Evolutionary conservation across 2,797 vertebrate species (phyloP).

Genomic region (Sandelia bainsii): DNA sequence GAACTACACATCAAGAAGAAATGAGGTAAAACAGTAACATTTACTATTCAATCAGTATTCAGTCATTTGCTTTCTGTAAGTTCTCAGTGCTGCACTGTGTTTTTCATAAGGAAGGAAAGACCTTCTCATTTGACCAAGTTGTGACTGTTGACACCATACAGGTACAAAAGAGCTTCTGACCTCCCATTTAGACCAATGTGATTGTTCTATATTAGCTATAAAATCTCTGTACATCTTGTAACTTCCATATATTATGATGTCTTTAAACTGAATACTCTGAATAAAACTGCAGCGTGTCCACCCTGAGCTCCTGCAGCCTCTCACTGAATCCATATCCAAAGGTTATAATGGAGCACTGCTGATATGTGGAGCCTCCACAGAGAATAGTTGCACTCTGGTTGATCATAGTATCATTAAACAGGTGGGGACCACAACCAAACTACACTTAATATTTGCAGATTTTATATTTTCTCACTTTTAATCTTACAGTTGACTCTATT

Average conservation of each 20-base stretch:
- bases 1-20: constrained; percentile 65
- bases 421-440: constrained; percentile 65
- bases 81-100: constrained; percentile 6
- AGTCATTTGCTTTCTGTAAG: constrained; percentile 1
- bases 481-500: constrained; percentile 7
- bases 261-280: constrained; percentile 21
- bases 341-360: constrained; percentile 86
- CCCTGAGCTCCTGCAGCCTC: constrained; percentile 77
- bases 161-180: constrained; percentile 71
- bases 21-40: constrained; percentile 63
- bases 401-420: constrained; percentile 78
- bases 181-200: constrained; percentile 8
- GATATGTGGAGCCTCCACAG: constrained; percentile 75
- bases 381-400: constrained; percentile 64
- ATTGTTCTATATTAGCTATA: neutral
- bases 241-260: neutral
- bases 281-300: constrained; percentile 76
- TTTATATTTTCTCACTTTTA: neutral
- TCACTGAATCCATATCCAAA: constrained; percentile 71
- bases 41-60: neutral
- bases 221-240: neutral
- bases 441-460: neutral
- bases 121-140: constrained; percentile 82
- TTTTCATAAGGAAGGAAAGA: constrained; percentile 58
- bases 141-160: constrained; percentile 80